These are phyloP conservation scores for Mythimna vitellina DNA, from an alignment of 2,888 invertebrate species.

Conservation along the genomic window DNA sequence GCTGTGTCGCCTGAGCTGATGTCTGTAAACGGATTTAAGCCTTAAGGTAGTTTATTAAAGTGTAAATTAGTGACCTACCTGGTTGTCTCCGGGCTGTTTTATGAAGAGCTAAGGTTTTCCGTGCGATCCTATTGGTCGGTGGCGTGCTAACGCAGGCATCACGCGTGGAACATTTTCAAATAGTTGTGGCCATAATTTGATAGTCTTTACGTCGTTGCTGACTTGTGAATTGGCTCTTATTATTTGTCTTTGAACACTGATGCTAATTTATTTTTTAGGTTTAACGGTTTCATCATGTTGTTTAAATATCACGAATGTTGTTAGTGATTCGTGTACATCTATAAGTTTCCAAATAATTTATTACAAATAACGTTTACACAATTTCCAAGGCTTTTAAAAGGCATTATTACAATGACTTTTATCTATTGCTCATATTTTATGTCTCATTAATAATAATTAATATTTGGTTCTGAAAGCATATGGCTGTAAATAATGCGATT, in stretches of 20 bases:
- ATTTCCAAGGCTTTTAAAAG: constrained; percentile 66
- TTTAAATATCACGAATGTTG: constrained; percentile 82
- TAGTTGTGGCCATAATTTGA: constrained; percentile 86
- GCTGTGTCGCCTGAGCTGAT: constrained; percentile 72
- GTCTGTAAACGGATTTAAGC: constrained; percentile 70
- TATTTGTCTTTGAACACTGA: constrained; percentile 85
- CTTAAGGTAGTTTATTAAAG: constrained; percentile 73
- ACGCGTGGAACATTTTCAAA: constrained; percentile 88
- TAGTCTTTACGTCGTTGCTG: constrained; percentile 83
- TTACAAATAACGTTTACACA: constrained; percentile 66
- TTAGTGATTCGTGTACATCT: constrained; percentile 69
- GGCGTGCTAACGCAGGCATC: constrained; percentile 85
- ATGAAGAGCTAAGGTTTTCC: constrained; percentile 81
- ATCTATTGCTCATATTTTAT: constrained; percentile 45
- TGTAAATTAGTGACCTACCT: constrained; percentile 67
- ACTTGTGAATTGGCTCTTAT: constrained; percentile 86
- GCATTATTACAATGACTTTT: constrained; percentile 53
- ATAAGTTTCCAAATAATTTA: constrained; percentile 71
- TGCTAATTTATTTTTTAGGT: constrained; percentile 87
- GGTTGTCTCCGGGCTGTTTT: constrained; percentile 72
- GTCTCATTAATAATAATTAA: constrained; percentile 33
- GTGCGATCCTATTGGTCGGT: constrained; percentile 80
- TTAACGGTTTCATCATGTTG: constrained; percentile 88
- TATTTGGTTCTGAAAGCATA: constrained; percentile 25
- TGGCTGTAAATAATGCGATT: constrained; percentile 56